Evolutionary conservation across 2,888 invertebrate species (phyloP).

Genomic region (Pheosia gnoma): DNA sequence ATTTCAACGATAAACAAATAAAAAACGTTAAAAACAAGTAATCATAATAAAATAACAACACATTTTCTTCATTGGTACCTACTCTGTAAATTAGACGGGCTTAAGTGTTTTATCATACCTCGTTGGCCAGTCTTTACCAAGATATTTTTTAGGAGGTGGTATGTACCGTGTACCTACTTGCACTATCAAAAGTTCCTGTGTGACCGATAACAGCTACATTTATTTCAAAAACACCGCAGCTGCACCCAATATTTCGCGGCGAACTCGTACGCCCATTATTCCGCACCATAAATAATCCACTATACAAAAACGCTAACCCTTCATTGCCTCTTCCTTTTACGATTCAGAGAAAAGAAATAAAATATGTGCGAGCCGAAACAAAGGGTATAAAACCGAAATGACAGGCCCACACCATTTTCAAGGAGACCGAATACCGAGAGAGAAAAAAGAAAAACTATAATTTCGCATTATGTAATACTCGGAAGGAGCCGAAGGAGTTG

Average conservation of each 20-base stretch:
- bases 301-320: constrained; percentile 79
- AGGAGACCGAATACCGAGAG: constrained; percentile 44
- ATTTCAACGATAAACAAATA: too few relatives aligned
- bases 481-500: constrained; percentile 80
- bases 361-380: constrained; percentile 79
- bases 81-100: too few relatives aligned
- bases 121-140: too few relatives aligned
- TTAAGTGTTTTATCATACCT: too few relatives aligned
- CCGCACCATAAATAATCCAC: constrained; percentile 78
- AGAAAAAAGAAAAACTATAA: constrained; percentile 73
- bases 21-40: too few relatives aligned
- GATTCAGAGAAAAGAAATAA: constrained; percentile 80
- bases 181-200: constrained; percentile 24
- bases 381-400: constrained; percentile 79
- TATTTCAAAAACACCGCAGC: constrained; percentile 61
- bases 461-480: constrained; percentile 82
- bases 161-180: background rate
- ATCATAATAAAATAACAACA: too few relatives aligned
- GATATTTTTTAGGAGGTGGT: too few relatives aligned
- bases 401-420: constrained; percentile 81
- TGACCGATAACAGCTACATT: constrained; percentile 43
- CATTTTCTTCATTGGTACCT: too few relatives aligned
- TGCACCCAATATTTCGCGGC: constrained; percentile 63
- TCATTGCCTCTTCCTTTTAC: constrained; percentile 83
- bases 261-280: constrained; percentile 70